Conservation (phyloP, 53 echinoderm and acorn worm species). For the Hippasteria phrygiana region DNA sequence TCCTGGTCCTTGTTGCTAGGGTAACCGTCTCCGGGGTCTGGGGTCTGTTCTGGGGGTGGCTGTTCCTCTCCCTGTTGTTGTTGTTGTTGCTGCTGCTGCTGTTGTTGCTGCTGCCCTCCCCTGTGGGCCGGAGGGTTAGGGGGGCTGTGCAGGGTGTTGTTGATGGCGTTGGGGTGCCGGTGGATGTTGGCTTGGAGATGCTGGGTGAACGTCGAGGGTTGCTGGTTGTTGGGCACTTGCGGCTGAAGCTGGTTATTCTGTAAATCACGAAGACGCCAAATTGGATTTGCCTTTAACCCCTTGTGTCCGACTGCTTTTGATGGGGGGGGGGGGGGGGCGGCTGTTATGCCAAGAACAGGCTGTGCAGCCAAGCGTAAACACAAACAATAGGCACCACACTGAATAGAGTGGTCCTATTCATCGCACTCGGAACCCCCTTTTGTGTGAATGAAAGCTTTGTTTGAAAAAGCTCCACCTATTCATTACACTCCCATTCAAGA, state of each 20-base stretch:
- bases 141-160: slow-evolving; percentile 90
- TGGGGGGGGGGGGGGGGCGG: too few species aligned
- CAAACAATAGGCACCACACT: too few species aligned
- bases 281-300: too few species aligned
- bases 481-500: too few species aligned
- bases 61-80: slow-evolving; percentile 46
- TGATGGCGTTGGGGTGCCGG: slow-evolving; percentile 94
- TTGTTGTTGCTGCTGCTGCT: not conserved
- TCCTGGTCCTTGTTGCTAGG: slow-evolving; percentile 77
- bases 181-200: slow-evolving; percentile 75
- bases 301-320: too few species aligned
- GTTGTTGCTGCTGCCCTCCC: not conserved
- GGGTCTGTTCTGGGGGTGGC: slow-evolving; percentile 24
- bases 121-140: slow-evolving; percentile 72
- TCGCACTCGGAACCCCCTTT: too few species aligned
- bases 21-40: slow-evolving; percentile 43
- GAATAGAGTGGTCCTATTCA: too few species aligned
- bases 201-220: slow-evolving; percentile 69
- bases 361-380: too few species aligned
- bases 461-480: too few species aligned
- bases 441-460: too few species aligned
- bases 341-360: too few species aligned
- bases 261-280: not conserved
- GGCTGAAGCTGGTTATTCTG: slow-evolving; percentile 96
- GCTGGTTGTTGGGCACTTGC: slow-evolving; percentile 95